These are phyloP conservation scores for Slavum lentiscoides DNA, from an alignment of 2,888 invertebrate genomes.

Conservation along the genomic window DNA sequence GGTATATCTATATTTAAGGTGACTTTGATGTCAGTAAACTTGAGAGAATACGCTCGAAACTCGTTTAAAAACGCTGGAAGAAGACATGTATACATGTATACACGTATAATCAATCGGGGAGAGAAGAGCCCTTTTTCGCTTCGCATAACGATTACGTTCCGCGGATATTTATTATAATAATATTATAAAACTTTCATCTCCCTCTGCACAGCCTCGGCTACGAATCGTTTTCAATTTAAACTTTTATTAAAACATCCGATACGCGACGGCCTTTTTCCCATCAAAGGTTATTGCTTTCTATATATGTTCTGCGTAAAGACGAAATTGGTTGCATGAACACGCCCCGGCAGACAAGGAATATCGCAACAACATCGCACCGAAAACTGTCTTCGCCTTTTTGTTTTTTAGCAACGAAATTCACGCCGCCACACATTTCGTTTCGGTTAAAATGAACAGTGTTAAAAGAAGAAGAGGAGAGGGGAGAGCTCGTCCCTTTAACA, in stretches of 20 bases:
- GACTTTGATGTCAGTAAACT: slow-evolving; percentile 47
- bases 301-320: slow-evolving; percentile 29
- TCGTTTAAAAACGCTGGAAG: slow-evolving; percentile 49
- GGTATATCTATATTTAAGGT: slow-evolving; percentile 30
- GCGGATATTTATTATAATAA: slow-evolving; percentile 53
- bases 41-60: slow-evolving; percentile 44
- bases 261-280: slow-evolving; percentile 44
- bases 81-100: slow-evolving; percentile 25
- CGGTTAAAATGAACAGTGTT: neutral
- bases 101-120: slow-evolving; percentile 50
- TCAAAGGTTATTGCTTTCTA: slow-evolving; percentile 52
- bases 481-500: neutral
- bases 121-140: slow-evolving; percentile 51
- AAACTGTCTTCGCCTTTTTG: neutral
- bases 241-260: slow-evolving; percentile 53
- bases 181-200: slow-evolving; percentile 53
- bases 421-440: slow-evolving; percentile 1
- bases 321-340: slow-evolving; percentile 44
- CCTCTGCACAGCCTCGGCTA: slow-evolving; percentile 34
- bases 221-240: slow-evolving; percentile 53
- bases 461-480: neutral
- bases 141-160: slow-evolving; percentile 50
- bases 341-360: neutral
- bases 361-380: slow-evolving; percentile 27
- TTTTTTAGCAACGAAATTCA: slow-evolving; percentile 21